Evolutionary conservation across 2,113 vertebrate genomes (phyloP).

Genomic region (Cebus imitator): DNA sequence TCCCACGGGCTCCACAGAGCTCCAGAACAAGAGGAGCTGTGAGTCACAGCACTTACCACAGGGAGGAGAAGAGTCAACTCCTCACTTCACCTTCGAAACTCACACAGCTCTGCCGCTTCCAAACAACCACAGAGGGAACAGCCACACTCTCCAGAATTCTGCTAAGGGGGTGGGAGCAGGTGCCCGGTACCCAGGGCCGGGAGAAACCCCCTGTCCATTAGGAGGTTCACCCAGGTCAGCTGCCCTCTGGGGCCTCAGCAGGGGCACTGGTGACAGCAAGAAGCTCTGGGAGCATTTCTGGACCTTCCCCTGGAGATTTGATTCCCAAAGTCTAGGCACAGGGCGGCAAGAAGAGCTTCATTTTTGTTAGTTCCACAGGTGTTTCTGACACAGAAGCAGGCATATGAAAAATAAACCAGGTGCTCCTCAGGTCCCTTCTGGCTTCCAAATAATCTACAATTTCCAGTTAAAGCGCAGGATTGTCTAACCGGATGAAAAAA

Average conservation of each 20-base stretch:
- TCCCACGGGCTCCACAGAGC: not conserved
- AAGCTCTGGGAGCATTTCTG: not conserved
- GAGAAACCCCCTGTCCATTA: not conserved
- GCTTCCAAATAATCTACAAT: not conserved
- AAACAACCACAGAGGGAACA: not conserved
- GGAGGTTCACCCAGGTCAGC: not conserved
- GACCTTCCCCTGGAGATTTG: not conserved
- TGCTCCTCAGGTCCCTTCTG: not conserved
- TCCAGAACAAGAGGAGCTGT: not conserved
- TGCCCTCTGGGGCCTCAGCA: not conserved
- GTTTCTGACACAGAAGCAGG: not conserved
- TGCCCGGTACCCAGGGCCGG: rapidly evolving
- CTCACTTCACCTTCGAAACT: not conserved
- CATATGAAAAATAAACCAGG: not conserved
- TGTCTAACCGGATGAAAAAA: not conserved
- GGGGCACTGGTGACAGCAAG: not conserved
- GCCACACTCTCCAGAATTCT: not conserved
- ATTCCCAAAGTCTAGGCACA: not conserved
- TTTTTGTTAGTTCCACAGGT: not conserved
- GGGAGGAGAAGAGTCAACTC: not conserved
- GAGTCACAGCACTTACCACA: not conserved
- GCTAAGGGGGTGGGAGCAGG: not conserved
- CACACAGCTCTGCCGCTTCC: not conserved
- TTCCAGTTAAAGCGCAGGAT: not conserved
- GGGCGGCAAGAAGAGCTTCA: too few relatives aligned